Base-by-base conservation (phyloP, 2,888 invertebrate species). In the Drosophila atripex region DNA sequence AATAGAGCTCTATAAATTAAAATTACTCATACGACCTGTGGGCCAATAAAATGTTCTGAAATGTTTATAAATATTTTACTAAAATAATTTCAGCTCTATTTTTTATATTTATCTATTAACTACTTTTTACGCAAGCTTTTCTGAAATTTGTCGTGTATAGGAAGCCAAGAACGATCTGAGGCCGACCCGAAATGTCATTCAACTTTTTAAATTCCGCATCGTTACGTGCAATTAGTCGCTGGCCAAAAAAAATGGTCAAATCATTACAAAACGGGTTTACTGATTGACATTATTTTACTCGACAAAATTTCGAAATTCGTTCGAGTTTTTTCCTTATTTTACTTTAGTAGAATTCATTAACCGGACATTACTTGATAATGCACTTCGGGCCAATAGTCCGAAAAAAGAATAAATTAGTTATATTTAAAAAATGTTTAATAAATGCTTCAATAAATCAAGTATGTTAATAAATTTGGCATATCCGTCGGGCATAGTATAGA, bases 221-320 rank as follows among this genome's bases (percentile, higher is more conserved):
- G 38, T 64, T 64, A 39, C 18, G 16, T 23, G 45, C 64, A 38
- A 52, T 64, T 51, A 63, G 25, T 41, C 21, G 50, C 30, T 54
- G 41, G 39, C 39, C 39, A 30, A 28, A 28, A 38, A 38, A 56
- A 41, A 45, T 39, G 64, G 38, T n/a, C 25, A 46, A 52, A 46
- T 63, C 38, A 64, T 46, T 52, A 32, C 51, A 45, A 32, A 64
- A 64, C 64, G 38, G 64, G 64, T 64, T 64, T 52, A 51, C 51
- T 5, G 64, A 14, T 38, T 51, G 64, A 64, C 51, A 51, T 46
- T 38, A 38, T 35, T 63, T 64, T 30, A 45, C 30, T 38, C 59
- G 30, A 41, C 59, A 6, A 64, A 46, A 64, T 64, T 35, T 52
- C 51, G 30, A 46, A 51, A 63, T 46, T 30, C 18, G 28, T 18